These are phyloP conservation scores for Eremobia ochroleuca DNA, from an alignment of 2,888 invertebrate species.

Conservation along the genomic window DNA sequence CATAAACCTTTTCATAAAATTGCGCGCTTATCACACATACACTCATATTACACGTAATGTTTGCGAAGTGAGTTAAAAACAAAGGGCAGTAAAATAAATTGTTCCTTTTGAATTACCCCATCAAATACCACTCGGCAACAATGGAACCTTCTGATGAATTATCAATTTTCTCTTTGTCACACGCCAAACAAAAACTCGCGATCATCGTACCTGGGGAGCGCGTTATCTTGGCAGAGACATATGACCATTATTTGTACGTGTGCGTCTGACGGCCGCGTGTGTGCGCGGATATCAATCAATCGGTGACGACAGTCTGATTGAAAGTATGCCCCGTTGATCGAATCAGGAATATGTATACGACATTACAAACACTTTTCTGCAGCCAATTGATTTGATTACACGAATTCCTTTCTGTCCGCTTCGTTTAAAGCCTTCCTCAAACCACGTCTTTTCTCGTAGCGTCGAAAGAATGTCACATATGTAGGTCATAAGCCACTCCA, in stretches of 20 bases:
- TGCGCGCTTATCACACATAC: slow-evolving; percentile 49
- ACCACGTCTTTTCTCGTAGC: slow-evolving; percentile 46
- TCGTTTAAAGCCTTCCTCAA: slow-evolving; percentile 52
- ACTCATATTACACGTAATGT: slow-evolving; percentile 59
- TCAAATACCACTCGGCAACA: slow-evolving; percentile 83
- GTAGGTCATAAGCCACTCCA: slow-evolving; percentile 55
- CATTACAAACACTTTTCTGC: slow-evolving; percentile 59
- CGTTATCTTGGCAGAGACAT: slow-evolving; percentile 89
- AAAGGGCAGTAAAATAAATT: slow-evolving; percentile 82
- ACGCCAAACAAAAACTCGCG: slow-evolving; percentile 86
- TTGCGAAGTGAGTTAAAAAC: slow-evolving; percentile 73
- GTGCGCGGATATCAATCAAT: slow-evolving; percentile 82
- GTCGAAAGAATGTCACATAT: slow-evolving; percentile 56
- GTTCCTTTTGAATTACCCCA: slow-evolving; percentile 81
- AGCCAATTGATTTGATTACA: slow-evolving; percentile 59
- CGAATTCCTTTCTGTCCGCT: slow-evolving; percentile 50
- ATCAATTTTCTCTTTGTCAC: slow-evolving; percentile 89
- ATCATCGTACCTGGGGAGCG: slow-evolving; percentile 85
- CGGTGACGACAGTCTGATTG: slow-evolving; percentile 79
- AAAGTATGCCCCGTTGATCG: slow-evolving; percentile 75
- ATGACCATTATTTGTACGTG: slow-evolving; percentile 87
- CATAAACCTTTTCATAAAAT: slow-evolving; percentile 61
- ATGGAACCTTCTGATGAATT: slow-evolving; percentile 85
- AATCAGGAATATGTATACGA: slow-evolving; percentile 67
- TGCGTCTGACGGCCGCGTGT: slow-evolving; percentile 76